phyloP scores from a whole-genome alignment of 2,888 invertebrate genomes.

The Drosophila subsilvestris region DNA sequence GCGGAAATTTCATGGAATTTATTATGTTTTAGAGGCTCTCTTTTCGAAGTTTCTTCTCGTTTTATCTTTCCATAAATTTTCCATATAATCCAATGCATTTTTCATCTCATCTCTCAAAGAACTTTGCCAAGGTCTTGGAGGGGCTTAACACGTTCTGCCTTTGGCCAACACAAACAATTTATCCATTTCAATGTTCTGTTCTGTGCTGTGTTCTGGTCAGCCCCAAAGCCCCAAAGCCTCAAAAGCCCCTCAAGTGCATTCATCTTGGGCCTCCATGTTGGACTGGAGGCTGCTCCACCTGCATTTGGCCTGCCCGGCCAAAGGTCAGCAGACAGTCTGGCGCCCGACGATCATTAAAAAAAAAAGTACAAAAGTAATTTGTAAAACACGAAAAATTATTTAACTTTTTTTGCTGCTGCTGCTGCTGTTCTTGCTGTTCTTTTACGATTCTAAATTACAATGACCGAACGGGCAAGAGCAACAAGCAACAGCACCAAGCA shows the following conservation, averaged over 20 bases:
- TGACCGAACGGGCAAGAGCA: constrained; percentile 23
- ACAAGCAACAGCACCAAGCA: neutral
- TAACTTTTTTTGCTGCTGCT: constrained; percentile 38
- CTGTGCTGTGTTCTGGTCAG: constrained; percentile 36
- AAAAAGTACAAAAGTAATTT: constrained; percentile 68
- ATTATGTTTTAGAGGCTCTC: constrained; percentile 1
- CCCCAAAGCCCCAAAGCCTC: neutral
- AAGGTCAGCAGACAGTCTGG: constrained; percentile 76
- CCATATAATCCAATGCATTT: neutral
- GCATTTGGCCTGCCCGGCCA: constrained; percentile 56
- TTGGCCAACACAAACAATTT: constrained; percentile 42
- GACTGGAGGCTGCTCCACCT: constrained; percentile 33
- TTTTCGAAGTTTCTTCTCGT: neutral
- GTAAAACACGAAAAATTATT: constrained; percentile 73
- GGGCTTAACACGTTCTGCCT: constrained; percentile 13
- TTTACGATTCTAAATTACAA: constrained; percentile 71
- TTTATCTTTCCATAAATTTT: neutral
- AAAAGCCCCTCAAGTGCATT: constrained; percentile 20
- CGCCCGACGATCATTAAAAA: constrained; percentile 73
- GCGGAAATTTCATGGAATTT: constrained; percentile 7
- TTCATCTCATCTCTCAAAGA: neutral
- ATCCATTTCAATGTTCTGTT: constrained; percentile 45
- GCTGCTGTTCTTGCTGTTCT: constrained; percentile 47
- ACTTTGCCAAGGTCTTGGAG: neutral
- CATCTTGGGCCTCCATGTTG: constrained; percentile 17